phyloP scores from a whole-genome alignment of 2,797 vertebrate genomes.

The Vireo griseus region DNA sequence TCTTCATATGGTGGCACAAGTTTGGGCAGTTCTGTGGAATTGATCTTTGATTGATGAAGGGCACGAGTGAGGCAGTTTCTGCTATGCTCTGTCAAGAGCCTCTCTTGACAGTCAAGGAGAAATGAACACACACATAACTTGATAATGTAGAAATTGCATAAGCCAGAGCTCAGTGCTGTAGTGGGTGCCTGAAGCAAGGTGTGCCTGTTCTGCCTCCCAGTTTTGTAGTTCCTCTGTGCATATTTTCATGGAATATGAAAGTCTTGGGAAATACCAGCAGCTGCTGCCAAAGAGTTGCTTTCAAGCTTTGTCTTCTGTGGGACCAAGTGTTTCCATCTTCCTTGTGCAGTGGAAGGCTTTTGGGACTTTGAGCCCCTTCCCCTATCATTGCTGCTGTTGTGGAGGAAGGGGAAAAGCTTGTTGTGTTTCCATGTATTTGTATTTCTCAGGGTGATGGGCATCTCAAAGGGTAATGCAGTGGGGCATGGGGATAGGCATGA shows the following conservation, averaged over 20 bases:
- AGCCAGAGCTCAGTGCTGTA: neutral
- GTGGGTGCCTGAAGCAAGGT: neutral
- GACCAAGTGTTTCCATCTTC: neutral
- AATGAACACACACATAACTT: neutral
- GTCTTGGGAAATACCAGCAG: neutral
- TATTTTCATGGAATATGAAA: neutral
- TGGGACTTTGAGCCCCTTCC: neutral
- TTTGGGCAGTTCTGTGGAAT: neutral
- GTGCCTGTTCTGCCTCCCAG: neutral
- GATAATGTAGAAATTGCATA: neutral
- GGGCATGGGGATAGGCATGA: neutral
- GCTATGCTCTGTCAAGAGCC: accelerated
- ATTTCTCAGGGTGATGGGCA: neutral
- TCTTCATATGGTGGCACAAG: neutral
- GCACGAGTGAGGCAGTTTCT: accelerated
- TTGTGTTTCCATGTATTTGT: neutral
- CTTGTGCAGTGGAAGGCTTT: neutral
- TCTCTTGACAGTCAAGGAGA: neutral
- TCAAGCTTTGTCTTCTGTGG: neutral
- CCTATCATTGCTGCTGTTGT: neutral
- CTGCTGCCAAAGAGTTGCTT: neutral
- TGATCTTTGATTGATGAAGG: accelerated
- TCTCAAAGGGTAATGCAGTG: neutral
- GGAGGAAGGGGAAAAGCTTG: neutral
- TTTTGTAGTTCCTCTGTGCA: neutral